Evolutionary conservation across 1,140 invertebrate genomes (phyloP).

Genomic region (Ephestia elutella): DNA sequence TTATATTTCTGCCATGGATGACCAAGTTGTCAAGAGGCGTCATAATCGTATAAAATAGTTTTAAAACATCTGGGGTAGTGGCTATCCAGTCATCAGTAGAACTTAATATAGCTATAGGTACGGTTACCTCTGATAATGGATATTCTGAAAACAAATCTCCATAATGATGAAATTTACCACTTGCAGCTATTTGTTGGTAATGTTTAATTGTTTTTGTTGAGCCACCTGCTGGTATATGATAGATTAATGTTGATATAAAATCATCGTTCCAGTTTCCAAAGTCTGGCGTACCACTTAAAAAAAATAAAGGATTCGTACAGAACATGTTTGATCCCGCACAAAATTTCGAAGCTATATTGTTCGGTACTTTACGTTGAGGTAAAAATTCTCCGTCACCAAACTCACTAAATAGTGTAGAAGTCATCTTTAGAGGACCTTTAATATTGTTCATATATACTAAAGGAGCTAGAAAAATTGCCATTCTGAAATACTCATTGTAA

Average conservation of each 20-base stretch:
- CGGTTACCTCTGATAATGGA: constrained; percentile 74
- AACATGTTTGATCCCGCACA: constrained; percentile 74
- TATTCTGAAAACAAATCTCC: constrained; percentile 79
- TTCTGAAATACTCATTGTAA: constrained; percentile 78
- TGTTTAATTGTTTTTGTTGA: constrained; percentile 85
- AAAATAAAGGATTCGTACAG: constrained; percentile 79
- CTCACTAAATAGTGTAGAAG: constrained; percentile 73
- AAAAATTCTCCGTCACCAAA: constrained; percentile 79
- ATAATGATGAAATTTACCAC: constrained; percentile 77
- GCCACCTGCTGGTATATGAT: constrained; percentile 85
- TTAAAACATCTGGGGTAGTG: constrained; percentile 55
- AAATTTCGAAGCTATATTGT: constrained; percentile 74
- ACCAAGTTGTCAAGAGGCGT: constrained; percentile 47
- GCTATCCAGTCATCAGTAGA: constrained; percentile 82
- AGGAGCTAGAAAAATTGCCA: constrained; percentile 82
- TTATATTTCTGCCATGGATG: constrained; percentile 38
- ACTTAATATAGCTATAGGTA: constrained; percentile 80
- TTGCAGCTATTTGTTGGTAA: constrained; percentile 77
- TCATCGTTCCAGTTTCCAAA: constrained; percentile 75
- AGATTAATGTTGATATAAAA: constrained; percentile 77
- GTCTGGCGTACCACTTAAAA: constrained; percentile 78
- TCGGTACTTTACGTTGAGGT: constrained; percentile 75
- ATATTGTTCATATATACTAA: constrained; percentile 80
- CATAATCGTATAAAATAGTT: constrained; percentile 40
- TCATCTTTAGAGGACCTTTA: constrained; percentile 77